phyloP scores from a whole-genome alignment of 2,888 invertebrate genomes.

The Apamea crenata region DNA sequence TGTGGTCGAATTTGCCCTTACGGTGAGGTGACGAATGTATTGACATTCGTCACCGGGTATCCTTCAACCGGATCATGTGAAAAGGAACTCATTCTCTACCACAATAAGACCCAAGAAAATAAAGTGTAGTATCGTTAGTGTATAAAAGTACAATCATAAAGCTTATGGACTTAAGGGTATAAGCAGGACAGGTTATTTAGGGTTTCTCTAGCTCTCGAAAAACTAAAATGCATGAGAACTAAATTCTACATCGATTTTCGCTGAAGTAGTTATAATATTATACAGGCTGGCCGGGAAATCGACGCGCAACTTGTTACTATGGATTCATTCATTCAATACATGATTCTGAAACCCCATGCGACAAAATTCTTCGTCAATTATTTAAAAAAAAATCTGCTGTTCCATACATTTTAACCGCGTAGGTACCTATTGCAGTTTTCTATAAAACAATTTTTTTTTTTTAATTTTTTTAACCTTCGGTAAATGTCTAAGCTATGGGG shows the following conservation, averaged over 20 bases:
- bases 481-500: no score
- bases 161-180: conserved; percentile 25
- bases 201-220: background rate
- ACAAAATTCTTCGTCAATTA: no score
- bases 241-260: background rate
- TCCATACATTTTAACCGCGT: no score
- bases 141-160: background rate
- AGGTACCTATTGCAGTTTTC: no score
- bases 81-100: background rate
- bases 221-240: background rate
- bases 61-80: background rate
- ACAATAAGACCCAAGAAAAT: conserved; percentile 1
- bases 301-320: background rate
- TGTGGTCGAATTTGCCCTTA: background rate
- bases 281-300: background rate
- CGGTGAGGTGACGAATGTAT: no score
- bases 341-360: no score
- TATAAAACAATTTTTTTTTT: no score
- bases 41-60: no score
- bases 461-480: no score
- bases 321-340: no score
- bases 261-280: background rate
- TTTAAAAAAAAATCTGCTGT: no score
- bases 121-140: conserved; percentile 4
- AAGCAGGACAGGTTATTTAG: conserved; percentile 18